A percentile compares a stretch with the other conserved stretches of the same genome.
phyloP scores from a whole-genome alignment of 2,797 vertebrate species.

The Lutjanus argentimaculatus region DNA sequence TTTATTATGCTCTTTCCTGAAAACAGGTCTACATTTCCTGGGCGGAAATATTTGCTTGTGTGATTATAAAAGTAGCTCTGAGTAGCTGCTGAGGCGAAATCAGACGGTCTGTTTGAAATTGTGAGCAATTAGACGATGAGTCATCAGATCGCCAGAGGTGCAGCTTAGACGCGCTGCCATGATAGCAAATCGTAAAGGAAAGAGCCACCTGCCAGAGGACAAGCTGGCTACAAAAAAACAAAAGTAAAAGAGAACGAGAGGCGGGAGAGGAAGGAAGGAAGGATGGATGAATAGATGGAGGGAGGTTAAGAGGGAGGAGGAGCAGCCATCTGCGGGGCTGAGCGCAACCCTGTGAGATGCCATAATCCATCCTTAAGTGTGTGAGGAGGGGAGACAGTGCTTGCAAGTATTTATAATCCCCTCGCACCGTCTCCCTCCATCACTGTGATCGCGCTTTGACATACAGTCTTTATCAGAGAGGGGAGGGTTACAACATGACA shows the following conservation, averaged over 20 bases:
- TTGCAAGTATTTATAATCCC: slow-evolving; percentile 76
- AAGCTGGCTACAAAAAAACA: slow-evolving; percentile 16
- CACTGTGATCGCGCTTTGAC: slow-evolving; percentile 65
- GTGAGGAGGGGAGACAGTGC: slow-evolving; percentile 58
- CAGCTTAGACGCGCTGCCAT: slow-evolving; percentile 28
- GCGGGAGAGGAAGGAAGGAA: slow-evolving; percentile 22
- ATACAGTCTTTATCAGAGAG: slow-evolving; percentile 44
- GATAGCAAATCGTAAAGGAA: slow-evolving; percentile 35
- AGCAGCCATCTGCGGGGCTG: slow-evolving; percentile 72
- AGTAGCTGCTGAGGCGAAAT: slow-evolving; percentile 29
- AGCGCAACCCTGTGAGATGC: slow-evolving; percentile 59
- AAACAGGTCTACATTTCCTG: slow-evolving; percentile 38
- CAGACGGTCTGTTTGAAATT: slow-evolving; percentile 41
- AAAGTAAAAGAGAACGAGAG: neutral
- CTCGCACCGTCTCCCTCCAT: slow-evolving; percentile 68
- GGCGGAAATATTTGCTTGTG: slow-evolving; percentile 13
- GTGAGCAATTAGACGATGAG: slow-evolving; percentile 58
- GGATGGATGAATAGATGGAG: slow-evolving; percentile 51
- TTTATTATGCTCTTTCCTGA: neutral
- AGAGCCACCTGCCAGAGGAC: slow-evolving; percentile 65
- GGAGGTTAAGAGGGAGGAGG: slow-evolving; percentile 60
- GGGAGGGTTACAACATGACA: slow-evolving; percentile 27
- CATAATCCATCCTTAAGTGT: slow-evolving; percentile 79
- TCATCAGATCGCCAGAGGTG: slow-evolving; percentile 61
- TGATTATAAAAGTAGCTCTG: slow-evolving; percentile 6